Evolutionary conservation across 2,888 invertebrate genomes (phyloP), one percentile per base, ranked within the genome.

Genomic region (Cantharis nigra): DNA sequence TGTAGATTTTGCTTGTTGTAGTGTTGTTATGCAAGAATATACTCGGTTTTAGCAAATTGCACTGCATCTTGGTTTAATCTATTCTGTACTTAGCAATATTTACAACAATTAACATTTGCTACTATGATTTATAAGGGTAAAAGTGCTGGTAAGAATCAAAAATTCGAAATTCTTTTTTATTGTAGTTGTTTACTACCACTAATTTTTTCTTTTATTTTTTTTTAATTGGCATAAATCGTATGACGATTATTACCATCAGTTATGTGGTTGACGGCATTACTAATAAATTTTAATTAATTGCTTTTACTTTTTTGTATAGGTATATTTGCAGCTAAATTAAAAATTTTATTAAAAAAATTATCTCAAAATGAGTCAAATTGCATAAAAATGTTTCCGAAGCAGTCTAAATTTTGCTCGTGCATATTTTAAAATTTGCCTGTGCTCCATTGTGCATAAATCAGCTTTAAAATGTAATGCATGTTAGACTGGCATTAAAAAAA

Each of bases 91-190:
- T 65, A 13, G 65, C 65, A 65, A 20, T 65, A 65, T 65, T 65
- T 18, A 72, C 71, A 16, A 76, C 23, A 76, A 71, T 26, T 71
- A 74, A 74, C 69, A 49, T 69, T 71, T 69, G 74, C 75, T 78
- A 75, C 63, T 70, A 72, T 72, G 20, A 72, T 63, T 71, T 33
- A 65, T 63, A 71, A 69, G 72, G 72, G 78, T 78, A 78, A 78
- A 78, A 78, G 78, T 78, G 78, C 78, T 78, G 78, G 78, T 78
- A 78, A 78, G 78, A 78, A 78, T 70, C 70, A 63, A 70, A 63
- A 23, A 69, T 18, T 63, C 16, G 62, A 72, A 69, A 33, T 49
- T 49, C 49, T 49, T 49, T 49, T 49, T 49, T 5, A n/a, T 49
- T n/a, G 49, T 49, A 49, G 49, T 49, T n/a, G 49, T 49, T 49